Evolutionary conservation across 2,797 vertebrate genomes (phyloP).

Genomic region (Dromococcyx pavoninus): DNA sequence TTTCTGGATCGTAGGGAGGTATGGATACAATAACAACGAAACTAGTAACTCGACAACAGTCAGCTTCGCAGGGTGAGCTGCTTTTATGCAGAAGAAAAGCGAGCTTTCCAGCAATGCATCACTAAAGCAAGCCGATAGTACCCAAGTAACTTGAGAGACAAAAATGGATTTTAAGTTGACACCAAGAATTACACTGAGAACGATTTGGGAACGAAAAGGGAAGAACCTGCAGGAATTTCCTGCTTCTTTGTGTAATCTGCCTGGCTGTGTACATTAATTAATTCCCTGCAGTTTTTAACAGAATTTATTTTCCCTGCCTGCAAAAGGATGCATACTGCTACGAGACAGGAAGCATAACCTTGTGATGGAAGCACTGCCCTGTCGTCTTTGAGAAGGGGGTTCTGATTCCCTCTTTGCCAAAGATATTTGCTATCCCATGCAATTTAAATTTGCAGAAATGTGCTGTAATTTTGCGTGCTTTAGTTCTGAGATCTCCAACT

Average conservation of each 20-base stretch:
- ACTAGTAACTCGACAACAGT: not conserved
- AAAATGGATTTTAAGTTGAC: not conserved
- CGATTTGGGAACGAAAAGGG: not conserved
- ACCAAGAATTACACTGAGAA: not conserved
- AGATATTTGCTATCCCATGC: not conserved
- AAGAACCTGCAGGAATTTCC: not conserved
- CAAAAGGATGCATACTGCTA: not conserved
- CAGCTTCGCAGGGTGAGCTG: not conserved
- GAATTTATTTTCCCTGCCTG: not conserved
- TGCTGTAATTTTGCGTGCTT: not conserved
- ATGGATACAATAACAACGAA: slow-evolving; percentile 31
- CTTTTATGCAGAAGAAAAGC: not conserved
- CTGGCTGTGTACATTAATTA: not conserved
- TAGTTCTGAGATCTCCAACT: not conserved
- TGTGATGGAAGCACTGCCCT: fast-evolving
- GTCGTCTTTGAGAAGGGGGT: too few relatives aligned
- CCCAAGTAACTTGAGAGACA: not conserved
- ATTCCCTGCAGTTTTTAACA: not conserved
- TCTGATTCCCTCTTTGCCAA: not conserved
- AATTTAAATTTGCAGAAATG: not conserved
- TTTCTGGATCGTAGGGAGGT: slow-evolving; percentile 25
- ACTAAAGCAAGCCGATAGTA: not conserved
- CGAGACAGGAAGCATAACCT: not conserved
- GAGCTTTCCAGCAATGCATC: not conserved
- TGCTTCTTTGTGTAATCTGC: not conserved